Conservation (phyloP, 1,140 invertebrate genomes). For the Diachasmimorpha longicaudata region DNA sequence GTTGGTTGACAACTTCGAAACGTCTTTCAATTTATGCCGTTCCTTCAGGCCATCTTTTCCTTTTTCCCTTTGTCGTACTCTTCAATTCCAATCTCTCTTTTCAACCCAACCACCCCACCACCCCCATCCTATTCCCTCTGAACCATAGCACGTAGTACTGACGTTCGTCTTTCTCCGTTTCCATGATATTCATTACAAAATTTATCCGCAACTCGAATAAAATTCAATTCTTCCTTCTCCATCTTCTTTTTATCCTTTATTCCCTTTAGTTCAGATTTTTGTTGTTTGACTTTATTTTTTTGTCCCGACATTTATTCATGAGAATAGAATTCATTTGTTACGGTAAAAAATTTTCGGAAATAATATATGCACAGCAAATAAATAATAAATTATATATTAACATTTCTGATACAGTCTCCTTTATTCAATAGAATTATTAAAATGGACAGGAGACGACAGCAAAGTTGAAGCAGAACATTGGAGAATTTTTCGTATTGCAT, state of each 20-base stretch:
- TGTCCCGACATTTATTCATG: background rate
- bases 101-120: background rate
- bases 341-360: too few relatives aligned
- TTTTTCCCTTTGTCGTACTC: conserved; percentile 24
- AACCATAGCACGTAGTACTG: background rate
- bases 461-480: too few relatives aligned
- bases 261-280: conserved; percentile 13
- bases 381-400: too few relatives aligned
- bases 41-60: conserved; percentile 41
- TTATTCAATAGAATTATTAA: too few relatives aligned
- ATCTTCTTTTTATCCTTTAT: background rate
- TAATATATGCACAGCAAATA: too few relatives aligned
- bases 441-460: too few relatives aligned
- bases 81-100: conserved; percentile 9
- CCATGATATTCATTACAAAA: conserved; percentile 3
- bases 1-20: conserved; percentile 59
- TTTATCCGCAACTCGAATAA: background rate
- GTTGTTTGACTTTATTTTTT: conserved; percentile 4
- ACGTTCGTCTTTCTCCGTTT: background rate
- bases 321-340: too few relatives aligned
- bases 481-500: too few relatives aligned
- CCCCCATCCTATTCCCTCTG: background rate
- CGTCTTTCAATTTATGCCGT: conserved; percentile 60
- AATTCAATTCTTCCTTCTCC: background rate
- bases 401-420: too few relatives aligned